These are phyloP conservation scores for Hydra vulgaris DNA, from an alignment of 30 jellyfish, hydroid and myxozoan genomes.

Conservation along the genomic window DNA sequence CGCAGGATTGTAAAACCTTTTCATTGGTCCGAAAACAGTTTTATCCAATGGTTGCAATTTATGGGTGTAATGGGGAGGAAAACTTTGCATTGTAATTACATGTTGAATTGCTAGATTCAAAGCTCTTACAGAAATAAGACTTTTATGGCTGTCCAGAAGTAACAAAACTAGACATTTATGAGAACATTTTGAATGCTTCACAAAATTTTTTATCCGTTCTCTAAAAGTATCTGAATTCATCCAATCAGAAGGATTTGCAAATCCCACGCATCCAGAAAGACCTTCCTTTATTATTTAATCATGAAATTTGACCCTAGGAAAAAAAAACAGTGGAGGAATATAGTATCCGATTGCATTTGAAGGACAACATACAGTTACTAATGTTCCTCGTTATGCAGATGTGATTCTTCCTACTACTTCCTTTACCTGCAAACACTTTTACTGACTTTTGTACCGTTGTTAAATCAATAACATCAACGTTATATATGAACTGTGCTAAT, in stretches of 20 bases:
- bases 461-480: neutral
- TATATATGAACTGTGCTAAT: neutral
- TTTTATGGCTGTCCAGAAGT: slow-evolving; percentile 23
- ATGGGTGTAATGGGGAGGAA: slow-evolving; percentile 46
- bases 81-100: slow-evolving; percentile 12
- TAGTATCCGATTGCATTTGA: neutral
- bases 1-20: too few species aligned
- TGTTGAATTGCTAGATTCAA: slow-evolving; percentile 25
- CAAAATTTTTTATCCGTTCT: slow-evolving; percentile 19
- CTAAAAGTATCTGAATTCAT: slow-evolving; percentile 3
- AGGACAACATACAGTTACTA: neutral
- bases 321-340: neutral
- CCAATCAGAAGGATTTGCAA: slow-evolving; percentile 30
- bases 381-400: neutral
- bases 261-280: neutral
- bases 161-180: slow-evolving; percentile 6
- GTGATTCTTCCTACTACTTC: neutral
- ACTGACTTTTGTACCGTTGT: neutral
- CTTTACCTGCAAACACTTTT: neutral
- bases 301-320: slow-evolving; percentile 6
- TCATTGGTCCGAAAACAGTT: too few species aligned
- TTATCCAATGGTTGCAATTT: too few species aligned
- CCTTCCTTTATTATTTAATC: slow-evolving; percentile 2
- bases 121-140: neutral
- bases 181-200: slow-evolving; percentile 12